phyloP scores from a whole-genome alignment of 64 coral and sea anemone species.

The Platygyra sinensis region DNA sequence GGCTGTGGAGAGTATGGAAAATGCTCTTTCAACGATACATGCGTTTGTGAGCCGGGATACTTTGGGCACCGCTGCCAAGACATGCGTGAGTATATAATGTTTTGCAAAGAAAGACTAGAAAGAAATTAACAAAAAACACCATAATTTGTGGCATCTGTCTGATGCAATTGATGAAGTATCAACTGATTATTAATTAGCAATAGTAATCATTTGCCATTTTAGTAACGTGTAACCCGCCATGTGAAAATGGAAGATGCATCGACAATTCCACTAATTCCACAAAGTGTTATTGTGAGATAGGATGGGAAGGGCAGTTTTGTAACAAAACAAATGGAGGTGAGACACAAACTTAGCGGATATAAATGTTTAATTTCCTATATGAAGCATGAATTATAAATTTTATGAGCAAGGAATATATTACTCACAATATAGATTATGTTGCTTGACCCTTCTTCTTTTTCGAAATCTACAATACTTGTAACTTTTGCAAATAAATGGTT shows the following conservation, averaged over 20 bases:
- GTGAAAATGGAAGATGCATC: constrained; percentile 71
- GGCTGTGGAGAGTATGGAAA: constrained; percentile 87
- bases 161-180: too few species aligned
- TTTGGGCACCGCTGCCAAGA: constrained; percentile 83
- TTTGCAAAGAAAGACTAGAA: neutral
- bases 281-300: constrained; percentile 79
- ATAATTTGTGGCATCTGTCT: too few species aligned
- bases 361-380: neutral
- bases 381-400: too few species aligned
- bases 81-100: constrained; percentile 63
- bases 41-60: constrained; percentile 73
- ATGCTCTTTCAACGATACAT: constrained; percentile 92
- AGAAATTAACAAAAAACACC: too few species aligned
- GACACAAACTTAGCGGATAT: neutral
- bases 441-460: too few species aligned
- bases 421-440: too few species aligned
- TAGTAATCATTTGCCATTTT: neutral
- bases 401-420: too few species aligned
- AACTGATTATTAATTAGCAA: neutral
- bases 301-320: constrained; percentile 77
- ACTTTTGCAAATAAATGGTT: too few species aligned
- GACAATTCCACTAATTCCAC: constrained; percentile 61
- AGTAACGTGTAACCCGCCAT: constrained; percentile 72
- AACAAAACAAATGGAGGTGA: constrained; percentile 82
- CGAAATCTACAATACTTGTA: too few species aligned